Evolutionary conservation across 1,140 invertebrate species (phyloP).

Genomic region (Riptortus pedestris): DNA sequence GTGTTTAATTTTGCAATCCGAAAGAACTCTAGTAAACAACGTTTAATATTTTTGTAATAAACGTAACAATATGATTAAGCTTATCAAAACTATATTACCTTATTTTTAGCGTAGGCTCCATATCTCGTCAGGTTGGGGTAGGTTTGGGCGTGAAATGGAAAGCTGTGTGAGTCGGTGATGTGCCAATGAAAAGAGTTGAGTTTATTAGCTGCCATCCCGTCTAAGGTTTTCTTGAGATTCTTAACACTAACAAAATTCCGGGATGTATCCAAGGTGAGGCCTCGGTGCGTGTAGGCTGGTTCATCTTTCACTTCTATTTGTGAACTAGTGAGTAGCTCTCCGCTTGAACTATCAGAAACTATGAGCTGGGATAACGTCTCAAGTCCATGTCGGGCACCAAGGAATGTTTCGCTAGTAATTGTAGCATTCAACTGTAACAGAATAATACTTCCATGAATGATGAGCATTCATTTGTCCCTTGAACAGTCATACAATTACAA

Average conservation of each 20-base stretch:
- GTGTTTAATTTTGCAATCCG: too few species aligned
- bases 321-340: slow-evolving; percentile 48
- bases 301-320: slow-evolving; percentile 52
- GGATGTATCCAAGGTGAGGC: slow-evolving; percentile 63
- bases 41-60: too few species aligned
- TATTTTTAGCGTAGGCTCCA: slow-evolving; percentile 57
- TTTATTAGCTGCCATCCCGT: slow-evolving; percentile 70
- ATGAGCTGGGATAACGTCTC: slow-evolving; percentile 69
- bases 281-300: slow-evolving; percentile 63
- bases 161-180: slow-evolving; percentile 79
- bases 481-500: background rate
- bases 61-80: too few species aligned
- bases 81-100: too few species aligned
- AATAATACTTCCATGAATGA: background rate
- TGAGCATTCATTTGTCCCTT: background rate
- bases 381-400: slow-evolving; percentile 62
- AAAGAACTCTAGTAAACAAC: too few species aligned
- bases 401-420: slow-evolving; percentile 53
- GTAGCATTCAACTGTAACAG: slow-evolving; percentile 43
- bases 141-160: slow-evolving; percentile 60
- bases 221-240: slow-evolving; percentile 59
- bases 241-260: slow-evolving; percentile 60
- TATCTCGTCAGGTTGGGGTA: slow-evolving; percentile 55
- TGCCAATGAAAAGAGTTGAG: slow-evolving; percentile 83
- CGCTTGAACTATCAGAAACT: slow-evolving; percentile 53